Conservation (phyloP, 2,113 vertebrate genomes). For the Myotis yumanensis region DNA sequence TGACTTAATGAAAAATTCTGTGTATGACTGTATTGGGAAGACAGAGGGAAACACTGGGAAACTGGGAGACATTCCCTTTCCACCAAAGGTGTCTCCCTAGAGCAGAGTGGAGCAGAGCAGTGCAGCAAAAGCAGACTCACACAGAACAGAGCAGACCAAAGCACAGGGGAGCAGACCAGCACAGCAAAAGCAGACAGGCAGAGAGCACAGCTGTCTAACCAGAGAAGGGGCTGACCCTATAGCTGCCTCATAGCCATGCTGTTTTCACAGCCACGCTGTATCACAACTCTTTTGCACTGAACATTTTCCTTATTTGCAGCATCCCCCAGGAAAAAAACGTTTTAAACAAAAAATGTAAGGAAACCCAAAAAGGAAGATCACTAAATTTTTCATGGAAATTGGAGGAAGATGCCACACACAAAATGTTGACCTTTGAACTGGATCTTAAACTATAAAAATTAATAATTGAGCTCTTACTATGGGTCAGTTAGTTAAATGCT, state of each 20-base stretch:
- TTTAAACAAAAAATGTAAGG: background rate
- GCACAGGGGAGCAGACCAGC: background rate
- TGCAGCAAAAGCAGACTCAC: background rate
- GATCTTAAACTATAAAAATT: constrained; percentile 7
- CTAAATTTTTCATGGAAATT: background rate
- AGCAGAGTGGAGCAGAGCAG: background rate
- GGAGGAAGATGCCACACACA: background rate
- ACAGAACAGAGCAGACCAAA: background rate
- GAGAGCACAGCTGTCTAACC: background rate
- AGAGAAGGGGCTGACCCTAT: background rate
- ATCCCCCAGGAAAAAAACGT: background rate
- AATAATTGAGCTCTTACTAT: background rate
- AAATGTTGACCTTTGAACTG: constrained; percentile 3
- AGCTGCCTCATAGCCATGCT: background rate
- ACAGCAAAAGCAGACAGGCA: background rate
- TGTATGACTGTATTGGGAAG: background rate
- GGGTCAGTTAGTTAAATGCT: background rate
- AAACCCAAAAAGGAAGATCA: constrained; percentile 28
- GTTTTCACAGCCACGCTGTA: background rate
- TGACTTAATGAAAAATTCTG: background rate
- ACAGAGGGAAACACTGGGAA: background rate
- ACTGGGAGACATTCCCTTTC: background rate
- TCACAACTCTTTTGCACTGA: background rate
- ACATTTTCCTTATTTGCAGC: background rate
- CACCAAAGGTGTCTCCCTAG: background rate